Conservation (phyloP, 2,797 vertebrate species). For the Prionace glauca region DNA sequence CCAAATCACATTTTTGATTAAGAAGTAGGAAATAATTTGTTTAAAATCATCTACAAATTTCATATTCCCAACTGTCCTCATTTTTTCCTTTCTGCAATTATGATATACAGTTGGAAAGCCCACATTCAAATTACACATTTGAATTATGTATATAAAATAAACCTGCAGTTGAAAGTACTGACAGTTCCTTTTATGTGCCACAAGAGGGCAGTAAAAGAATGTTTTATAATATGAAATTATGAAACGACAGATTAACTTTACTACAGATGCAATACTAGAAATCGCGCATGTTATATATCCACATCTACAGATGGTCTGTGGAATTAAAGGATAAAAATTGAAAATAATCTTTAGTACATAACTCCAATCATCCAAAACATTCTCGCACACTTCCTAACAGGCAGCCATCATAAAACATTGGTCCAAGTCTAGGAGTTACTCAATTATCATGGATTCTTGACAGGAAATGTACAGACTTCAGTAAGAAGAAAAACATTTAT, state of each 20-base stretch:
- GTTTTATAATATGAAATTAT: no score
- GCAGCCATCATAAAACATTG: background rate
- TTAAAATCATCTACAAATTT: background rate
- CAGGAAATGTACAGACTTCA: background rate
- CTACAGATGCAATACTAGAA: background rate
- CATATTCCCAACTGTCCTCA: background rate
- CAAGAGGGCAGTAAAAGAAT: constrained; percentile 18
- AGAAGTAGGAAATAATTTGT: background rate
- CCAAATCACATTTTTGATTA: background rate
- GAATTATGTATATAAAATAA: background rate
- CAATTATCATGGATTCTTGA: background rate
- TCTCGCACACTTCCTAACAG: background rate
- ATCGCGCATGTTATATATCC: background rate
- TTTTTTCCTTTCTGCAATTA: background rate
- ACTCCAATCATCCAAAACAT: background rate
- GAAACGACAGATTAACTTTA: background rate
- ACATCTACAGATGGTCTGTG: no score
- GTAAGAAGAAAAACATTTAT: background rate
- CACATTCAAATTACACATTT: background rate
- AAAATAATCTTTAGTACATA: background rate
- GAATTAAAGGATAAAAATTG: background rate
- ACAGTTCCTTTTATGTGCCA: constrained; percentile 9
- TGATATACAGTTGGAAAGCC: background rate
- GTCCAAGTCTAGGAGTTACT: background rate
- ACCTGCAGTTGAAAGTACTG: background rate